Percentiles rank a stretch among this genome's conserved stretches.
Evolutionary conservation across 2,888 invertebrate genomes (phyloP).

Genomic region (Lordiphosa andalusiaca): DNA sequence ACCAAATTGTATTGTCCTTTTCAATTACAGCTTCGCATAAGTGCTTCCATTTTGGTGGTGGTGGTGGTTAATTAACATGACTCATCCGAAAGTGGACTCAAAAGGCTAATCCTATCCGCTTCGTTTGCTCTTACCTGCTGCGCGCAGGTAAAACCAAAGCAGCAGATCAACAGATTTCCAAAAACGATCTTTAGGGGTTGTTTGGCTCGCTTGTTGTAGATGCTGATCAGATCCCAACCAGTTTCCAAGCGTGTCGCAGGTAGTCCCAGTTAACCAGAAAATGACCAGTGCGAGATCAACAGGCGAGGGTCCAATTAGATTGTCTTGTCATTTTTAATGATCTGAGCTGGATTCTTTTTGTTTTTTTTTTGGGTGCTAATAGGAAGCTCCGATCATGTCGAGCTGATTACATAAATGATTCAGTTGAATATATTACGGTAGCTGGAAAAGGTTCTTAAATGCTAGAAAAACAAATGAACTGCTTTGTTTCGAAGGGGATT

Average conservation of each 20-base stretch:
- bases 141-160: conserved; percentile 45
- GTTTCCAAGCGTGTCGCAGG: conserved; percentile 30
- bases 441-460: neutral
- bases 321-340: conserved; percentile 3
- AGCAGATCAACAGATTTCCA: neutral
- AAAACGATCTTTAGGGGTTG: conserved; percentile 50
- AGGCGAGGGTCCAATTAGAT: conserved; percentile 48
- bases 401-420: conserved; percentile 20
- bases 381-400: conserved; percentile 7
- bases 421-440: conserved; percentile 29
- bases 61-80: conserved; percentile 49
- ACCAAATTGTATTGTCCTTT: conserved; percentile 35
- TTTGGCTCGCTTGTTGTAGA: conserved; percentile 21
- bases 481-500: too few species aligned
- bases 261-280: conserved; percentile 1
- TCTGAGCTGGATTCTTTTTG: conserved; percentile 16
- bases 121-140: conserved; percentile 50
- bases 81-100: conserved; percentile 39
- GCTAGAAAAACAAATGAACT: neutral
- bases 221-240: conserved; percentile 39
- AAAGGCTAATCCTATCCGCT: conserved; percentile 39
- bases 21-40: conserved; percentile 14
- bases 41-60: conserved; percentile 9
- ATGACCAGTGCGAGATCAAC: neutral
- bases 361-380: conserved; percentile 20